Evolutionary conservation across 2,797 vertebrate species (phyloP), one percentile per base, ranked within the genome.

Genomic region (Anguilla obscura): DNA sequence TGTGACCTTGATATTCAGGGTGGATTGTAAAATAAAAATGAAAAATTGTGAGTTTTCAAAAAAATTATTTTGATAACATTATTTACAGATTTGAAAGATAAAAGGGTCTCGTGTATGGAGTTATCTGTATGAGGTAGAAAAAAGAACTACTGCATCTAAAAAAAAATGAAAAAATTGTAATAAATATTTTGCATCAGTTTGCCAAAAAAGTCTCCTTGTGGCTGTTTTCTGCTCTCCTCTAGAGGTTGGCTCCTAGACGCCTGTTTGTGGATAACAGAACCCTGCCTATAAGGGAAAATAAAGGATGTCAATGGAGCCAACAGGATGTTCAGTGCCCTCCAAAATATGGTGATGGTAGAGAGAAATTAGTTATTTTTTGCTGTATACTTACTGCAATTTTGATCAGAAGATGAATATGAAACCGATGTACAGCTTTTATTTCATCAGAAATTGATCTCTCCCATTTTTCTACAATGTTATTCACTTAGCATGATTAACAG

Each of bases 1-100:
- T 92, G 92, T 91, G 93, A 90, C 92, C 92, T 94, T 94, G 93
- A 93, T 93, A 93, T 93, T 93, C 92, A 94, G 92, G 92, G 92
- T 93, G 92, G 91, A 93, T 93, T 92, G 91, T 93, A 93, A 93
- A 92, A 92, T 93, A 92, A 92, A 90, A 90, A 92, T 92, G 91
- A 92, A 91, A 89, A 92, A 92, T 92, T 92, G 91, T 92, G 92
- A 92, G 91, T 93, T 94, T 92, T 92, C 91, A 63, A 91, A 93
- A 90, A 88, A 92, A 91, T 93, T 93, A 93, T 93, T 94, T 93
- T 94, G 92, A 91, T 93, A 94, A 94, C 88, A 87, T 93, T 93
- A 92, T 93, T 92, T 91, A 90, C 91, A 90, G 88, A 90, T 91
- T 92, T 92, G 90, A 90, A 90, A 90, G 88, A 89, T 90, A 85